phyloP scores from a whole-genome alignment of 2,888 invertebrate genomes.

The Balanococcus diminutus region DNA sequence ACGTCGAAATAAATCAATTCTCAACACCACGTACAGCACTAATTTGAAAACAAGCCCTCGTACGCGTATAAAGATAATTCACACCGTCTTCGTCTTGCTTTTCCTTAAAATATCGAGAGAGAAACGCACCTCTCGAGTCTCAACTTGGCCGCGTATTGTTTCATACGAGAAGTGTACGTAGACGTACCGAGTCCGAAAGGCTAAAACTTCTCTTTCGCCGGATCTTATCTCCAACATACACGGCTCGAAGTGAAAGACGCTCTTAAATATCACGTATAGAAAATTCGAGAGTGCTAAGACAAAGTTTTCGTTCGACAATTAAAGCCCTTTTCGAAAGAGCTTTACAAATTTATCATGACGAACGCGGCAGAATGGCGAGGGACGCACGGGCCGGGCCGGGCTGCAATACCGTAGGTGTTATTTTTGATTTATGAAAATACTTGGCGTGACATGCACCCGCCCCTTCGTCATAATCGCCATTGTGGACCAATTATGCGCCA shows the following conservation, averaged over 20 bases:
- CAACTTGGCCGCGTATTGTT: not conserved
- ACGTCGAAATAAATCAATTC: no score
- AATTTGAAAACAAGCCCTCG: not conserved
- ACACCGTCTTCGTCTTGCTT: not conserved
- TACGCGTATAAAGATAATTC: not conserved
- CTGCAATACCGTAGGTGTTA: conserved; percentile 4
- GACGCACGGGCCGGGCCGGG: no score
- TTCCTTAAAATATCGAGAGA: not conserved
- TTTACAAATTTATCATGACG: conserved; percentile 17
- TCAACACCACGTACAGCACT: no score
- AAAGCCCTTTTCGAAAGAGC: conserved; percentile 2
- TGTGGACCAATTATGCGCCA: not conserved
- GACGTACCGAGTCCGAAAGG: not conserved
- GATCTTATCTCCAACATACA: conserved; percentile 7
- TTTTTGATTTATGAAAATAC: conserved; percentile 26
- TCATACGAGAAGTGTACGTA: not conserved
- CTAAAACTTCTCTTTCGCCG: no score
- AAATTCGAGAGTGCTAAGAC: not conserved
- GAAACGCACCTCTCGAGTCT: not conserved
- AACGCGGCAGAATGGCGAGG: no score
- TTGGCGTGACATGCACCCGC: not conserved
- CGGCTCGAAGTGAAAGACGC: not conserved
- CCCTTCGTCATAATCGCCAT: conserved; percentile 19
- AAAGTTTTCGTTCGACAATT: conserved; percentile 23
- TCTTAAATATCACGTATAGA: conserved; percentile 18